Conservation (phyloP, 1,140 invertebrate species). For the Conopomorpha cramerella region DNA sequence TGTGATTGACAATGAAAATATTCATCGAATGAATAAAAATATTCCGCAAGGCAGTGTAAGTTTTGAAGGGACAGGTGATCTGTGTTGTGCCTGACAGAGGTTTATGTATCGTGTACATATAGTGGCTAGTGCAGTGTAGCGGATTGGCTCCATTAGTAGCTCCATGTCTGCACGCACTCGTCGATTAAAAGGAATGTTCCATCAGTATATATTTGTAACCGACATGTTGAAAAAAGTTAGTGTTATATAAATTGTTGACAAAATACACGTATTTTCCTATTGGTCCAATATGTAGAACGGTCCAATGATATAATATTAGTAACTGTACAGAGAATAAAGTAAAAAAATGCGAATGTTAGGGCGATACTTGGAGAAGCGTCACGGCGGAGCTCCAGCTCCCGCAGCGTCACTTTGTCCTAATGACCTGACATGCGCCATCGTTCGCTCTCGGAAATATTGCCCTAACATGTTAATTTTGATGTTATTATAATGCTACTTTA, state of each 20-base stretch:
- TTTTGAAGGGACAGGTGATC: constrained; percentile 13
- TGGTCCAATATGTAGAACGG: constrained; percentile 38
- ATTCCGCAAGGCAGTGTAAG: no score
- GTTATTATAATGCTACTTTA: constrained; percentile 22
- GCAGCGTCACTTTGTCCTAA: no score
- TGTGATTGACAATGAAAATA: no score
- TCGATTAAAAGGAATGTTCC: constrained; percentile 4
- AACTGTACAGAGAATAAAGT: constrained; percentile 23
- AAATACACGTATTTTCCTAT: constrained; percentile 45
- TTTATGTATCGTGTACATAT: constrained; percentile 4
- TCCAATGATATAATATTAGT: constrained; percentile 40
- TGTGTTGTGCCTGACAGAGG: constrained; percentile 13
- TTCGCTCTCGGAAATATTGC: constrained; percentile 11
- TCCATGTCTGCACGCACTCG: no score
- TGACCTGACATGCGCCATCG: no score
- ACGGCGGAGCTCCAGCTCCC: no score
- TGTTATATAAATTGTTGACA: constrained; percentile 48
- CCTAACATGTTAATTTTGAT: constrained; percentile 23
- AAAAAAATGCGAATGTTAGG: constrained; percentile 20
- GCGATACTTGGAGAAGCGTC: no score
- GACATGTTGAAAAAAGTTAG: no score
- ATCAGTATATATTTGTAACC: constrained; percentile 4
- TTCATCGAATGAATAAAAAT: no score
- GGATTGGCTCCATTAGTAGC: constrained; percentile 2
- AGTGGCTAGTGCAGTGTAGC: constrained; percentile 1